Evolutionary conservation across 2,113 vertebrate genomes (phyloP).

Genomic region (Chamaetylas fuelleborni): DNA sequence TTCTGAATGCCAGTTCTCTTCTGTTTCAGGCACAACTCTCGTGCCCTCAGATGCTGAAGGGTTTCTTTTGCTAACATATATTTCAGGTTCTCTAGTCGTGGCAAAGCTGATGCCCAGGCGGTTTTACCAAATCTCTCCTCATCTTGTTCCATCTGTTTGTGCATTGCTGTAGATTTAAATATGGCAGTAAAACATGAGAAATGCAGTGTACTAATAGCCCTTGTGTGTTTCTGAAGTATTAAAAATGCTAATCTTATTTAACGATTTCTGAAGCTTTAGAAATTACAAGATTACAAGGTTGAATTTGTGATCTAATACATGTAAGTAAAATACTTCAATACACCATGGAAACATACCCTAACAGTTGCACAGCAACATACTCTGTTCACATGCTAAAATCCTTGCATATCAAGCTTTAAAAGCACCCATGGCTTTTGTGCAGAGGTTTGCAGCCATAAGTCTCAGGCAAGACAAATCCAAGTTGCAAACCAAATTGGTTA

Average conservation of each 20-base stretch:
- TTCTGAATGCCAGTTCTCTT: slow-evolving; percentile 78
- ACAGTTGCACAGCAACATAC: not conserved
- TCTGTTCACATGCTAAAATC: not conserved
- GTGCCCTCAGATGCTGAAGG: slow-evolving; percentile 88
- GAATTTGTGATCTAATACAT: not conserved
- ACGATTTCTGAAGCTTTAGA: not conserved
- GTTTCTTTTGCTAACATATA: slow-evolving; percentile 89
- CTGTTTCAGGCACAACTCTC: slow-evolving; percentile 88
- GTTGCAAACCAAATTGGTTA: not conserved
- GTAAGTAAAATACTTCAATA: not conserved
- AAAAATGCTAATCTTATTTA: not conserved
- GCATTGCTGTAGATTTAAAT: slow-evolving; percentile 79
- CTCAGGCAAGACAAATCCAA: not conserved
- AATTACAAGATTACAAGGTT: not conserved
- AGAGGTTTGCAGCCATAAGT: not conserved
- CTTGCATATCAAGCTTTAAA: not conserved
- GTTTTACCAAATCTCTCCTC: slow-evolving; percentile 84
- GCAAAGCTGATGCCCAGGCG: slow-evolving; percentile 86
- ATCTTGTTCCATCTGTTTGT: slow-evolving; percentile 91
- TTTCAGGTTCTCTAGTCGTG: slow-evolving; percentile 86
- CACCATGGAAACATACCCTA: not conserved
- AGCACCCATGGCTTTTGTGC: not conserved
- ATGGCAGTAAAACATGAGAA: not conserved
- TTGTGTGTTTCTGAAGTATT: not conserved
- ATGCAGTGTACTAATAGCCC: not conserved